Evolutionary conservation across 1,140 invertebrate species (phyloP), one percentile per base, ranked within the genome.

Genomic region (Zaprionus kolodkinae): DNA sequence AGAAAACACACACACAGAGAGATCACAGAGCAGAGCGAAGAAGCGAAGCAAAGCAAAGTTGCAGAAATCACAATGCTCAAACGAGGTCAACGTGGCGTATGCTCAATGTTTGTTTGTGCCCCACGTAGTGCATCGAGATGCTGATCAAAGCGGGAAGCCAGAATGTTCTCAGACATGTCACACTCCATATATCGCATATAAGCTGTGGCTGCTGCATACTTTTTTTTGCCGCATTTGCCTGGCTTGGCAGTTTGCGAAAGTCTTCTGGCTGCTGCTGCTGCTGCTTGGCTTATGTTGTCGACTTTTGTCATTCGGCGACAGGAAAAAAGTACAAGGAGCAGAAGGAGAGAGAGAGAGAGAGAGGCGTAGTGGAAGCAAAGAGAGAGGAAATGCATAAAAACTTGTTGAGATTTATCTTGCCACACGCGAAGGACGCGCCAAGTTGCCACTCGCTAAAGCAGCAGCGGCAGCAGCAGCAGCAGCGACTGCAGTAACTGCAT

Each of bases 401-500:
- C 85, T 89, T 88, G 85, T 89, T 88, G 85, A 88, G 84, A 88
- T 88, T 88, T 88, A 88, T 88, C 84, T 84, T 89, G 84, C 73
- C 85, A 68, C 84, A 80, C 81, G 85, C 83, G 84, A 78, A 72
- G 84, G 71, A 67, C 66, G 73, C 65, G 48, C 73, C 84, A 67
- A 78, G 69, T 77, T 74, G 38, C 60, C 60, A 52, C 54, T 40
- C 63, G 54, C 43, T 56, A 38, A 30, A 40, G 38, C 38, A 40
- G 12, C 13, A 40, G 38, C 1, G n/a, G 40, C 61, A 56, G 33
- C 60, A 76, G 68, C 56, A 64, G 50, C 52, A 48, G 21, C 55
- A n/a, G 57, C 38, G 43, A 40, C 52, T 45, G 68, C 70, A 77
- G 57, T 60, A 84, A 87, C 84, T 88, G 85, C 80, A 87, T 87